A percentile compares a stretch with the other conserved stretches of the same genome.
These are phyloP conservation scores for Sesia bembeciformis DNA, from an alignment of 2,888 invertebrate species.

Conservation along the genomic window DNA sequence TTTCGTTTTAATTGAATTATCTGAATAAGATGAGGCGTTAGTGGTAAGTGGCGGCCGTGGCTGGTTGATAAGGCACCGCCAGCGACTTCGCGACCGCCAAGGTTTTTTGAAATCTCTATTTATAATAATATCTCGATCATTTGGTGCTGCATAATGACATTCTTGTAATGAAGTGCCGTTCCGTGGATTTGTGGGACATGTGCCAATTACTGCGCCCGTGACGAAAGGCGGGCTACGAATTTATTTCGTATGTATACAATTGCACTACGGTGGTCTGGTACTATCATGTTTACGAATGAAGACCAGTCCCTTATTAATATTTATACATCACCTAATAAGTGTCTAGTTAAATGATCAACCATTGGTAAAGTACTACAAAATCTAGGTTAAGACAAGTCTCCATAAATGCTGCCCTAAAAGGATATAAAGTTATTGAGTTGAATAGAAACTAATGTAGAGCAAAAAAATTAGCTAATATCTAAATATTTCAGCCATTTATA, in stretches of 20 bases:
- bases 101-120: constrained; percentile 65
- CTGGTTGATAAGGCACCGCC: constrained; percentile 30
- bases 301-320: no score
- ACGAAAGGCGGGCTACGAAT: constrained; percentile 35
- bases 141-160: constrained; percentile 69
- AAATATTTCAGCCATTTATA: no score
- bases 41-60: constrained; percentile 24
- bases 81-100: constrained; percentile 48
- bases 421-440: not conserved
- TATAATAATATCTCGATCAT: constrained; percentile 66
- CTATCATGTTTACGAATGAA: no score
- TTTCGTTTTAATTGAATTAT: constrained; percentile 49
- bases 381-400: constrained; percentile 1
- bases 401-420: not conserved
- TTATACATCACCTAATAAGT: not conserved
- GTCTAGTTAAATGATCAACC: not conserved
- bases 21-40: constrained; percentile 32
- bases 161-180: constrained; percentile 67
- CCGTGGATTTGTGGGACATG: constrained; percentile 65
- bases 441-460: no score
- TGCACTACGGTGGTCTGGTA: not conserved
- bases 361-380: not conserved
- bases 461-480: no score
- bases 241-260: constrained; percentile 14
- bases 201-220: constrained; percentile 66